Percentiles rank a stretch among this genome's conserved stretches.
phyloP scores from a whole-genome alignment of 2,113 vertebrate species.

The Hippocampus barbouri region DNA sequence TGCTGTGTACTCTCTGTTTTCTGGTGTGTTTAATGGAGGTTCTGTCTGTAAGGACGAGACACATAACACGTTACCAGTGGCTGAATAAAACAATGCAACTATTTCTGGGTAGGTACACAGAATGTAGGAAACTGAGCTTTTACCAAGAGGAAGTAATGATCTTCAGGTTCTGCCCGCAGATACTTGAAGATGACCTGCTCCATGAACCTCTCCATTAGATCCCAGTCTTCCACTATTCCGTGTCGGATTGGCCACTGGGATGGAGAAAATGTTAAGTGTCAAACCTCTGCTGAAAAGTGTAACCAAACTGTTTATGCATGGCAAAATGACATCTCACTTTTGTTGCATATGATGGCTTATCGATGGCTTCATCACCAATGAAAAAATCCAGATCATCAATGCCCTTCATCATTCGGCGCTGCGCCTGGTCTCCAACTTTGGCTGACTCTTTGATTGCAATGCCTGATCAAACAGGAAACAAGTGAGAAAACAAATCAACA shows the following conservation, averaged over 20 bases:
- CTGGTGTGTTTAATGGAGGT: slow-evolving; percentile 95
- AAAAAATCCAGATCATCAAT: slow-evolving; percentile 98
- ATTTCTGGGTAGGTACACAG: background rate
- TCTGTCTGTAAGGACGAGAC: slow-evolving; percentile 79
- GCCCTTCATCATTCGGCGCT: slow-evolving; percentile 95
- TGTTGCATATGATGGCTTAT: slow-evolving; percentile 95
- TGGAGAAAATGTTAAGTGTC: rapidly evolving
- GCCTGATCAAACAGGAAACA: slow-evolving; percentile 66
- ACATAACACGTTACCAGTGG: background rate
- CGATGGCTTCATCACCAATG: slow-evolving; percentile 98
- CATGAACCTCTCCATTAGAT: slow-evolving; percentile 99
- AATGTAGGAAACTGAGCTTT: slow-evolving; percentile 27
- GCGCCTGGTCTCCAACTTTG: slow-evolving; percentile 96
- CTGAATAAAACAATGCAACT: background rate
- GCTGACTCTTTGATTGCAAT: slow-evolving; percentile 98
- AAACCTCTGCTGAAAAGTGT: background rate
- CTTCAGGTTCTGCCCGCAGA: slow-evolving; percentile 96
- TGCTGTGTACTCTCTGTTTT: slow-evolving; percentile 97
- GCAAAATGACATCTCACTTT: slow-evolving; percentile 71
- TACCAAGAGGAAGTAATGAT: slow-evolving; percentile 98
- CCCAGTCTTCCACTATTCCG: slow-evolving; percentile 98
- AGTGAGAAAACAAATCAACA: background rate
- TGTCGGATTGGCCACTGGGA: slow-evolving; percentile 96
- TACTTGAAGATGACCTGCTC: slow-evolving; percentile 99
- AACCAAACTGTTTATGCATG: background rate